phyloP scores from a whole-genome alignment of 2,797 vertebrate species.

The Gadopsis marmoratus region DNA sequence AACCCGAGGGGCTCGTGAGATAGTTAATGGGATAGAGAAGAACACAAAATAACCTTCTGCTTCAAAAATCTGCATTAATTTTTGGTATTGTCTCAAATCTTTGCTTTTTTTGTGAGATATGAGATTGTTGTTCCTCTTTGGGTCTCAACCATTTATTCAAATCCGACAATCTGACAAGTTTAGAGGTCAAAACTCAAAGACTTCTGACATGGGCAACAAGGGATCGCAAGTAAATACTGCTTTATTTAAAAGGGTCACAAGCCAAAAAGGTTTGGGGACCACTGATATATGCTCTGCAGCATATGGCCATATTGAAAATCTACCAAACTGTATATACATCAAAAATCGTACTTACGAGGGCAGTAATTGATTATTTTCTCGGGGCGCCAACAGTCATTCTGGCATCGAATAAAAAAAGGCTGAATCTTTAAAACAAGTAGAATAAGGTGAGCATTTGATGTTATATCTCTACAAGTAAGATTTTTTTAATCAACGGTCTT shows the following conservation, averaged over 20 bases:
- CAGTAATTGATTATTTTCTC: slow-evolving; percentile 40
- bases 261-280: neutral
- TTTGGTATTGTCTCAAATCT: neutral
- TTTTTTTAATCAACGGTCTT: neutral
- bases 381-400: slow-evolving; percentile 60
- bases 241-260: neutral
- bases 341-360: slow-evolving; percentile 50
- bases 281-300: neutral
- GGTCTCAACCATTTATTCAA: neutral
- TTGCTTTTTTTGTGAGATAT: neutral
- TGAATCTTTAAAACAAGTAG: slow-evolving; percentile 73
- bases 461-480: neutral
- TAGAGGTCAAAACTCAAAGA: neutral
- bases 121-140: neutral
- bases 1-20: neutral
- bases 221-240: neutral
- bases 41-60: neutral
- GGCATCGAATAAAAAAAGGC: slow-evolving; percentile 77
- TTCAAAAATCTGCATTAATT: neutral
- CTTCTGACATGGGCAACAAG: neutral
- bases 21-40: neutral
- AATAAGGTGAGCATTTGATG: neutral
- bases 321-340: neutral
- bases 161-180: slow-evolving; percentile 1
- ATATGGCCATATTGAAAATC: neutral